phyloP scores from a whole-genome alignment of 1,140 invertebrate genomes.

The Dreissena rostriformis region DNA sequence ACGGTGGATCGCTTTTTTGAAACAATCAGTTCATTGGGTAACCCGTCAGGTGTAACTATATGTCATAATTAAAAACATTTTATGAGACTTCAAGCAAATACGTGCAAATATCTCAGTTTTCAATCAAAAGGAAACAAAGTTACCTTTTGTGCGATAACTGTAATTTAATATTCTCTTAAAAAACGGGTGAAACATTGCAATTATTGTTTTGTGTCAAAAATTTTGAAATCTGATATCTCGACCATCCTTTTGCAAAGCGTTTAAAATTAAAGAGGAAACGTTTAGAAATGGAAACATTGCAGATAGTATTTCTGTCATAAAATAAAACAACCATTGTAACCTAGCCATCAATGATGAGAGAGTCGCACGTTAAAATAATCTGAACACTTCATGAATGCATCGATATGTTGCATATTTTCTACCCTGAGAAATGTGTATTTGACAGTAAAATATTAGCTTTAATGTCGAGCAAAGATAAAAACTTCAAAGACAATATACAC shows the following conservation, averaged over 20 bases:
- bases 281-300: slow-evolving; percentile 33
- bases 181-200: slow-evolving; percentile 51
- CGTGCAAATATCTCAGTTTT: slow-evolving; percentile 46
- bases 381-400: no score
- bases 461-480: no score
- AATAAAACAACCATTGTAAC: slow-evolving; percentile 38
- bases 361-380: no score
- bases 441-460: no score
- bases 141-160: slow-evolving; percentile 43
- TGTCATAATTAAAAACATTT: slow-evolving; percentile 61
- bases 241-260: slow-evolving; percentile 21
- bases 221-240: slow-evolving; percentile 37
- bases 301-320: slow-evolving; percentile 41
- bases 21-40: slow-evolving; percentile 44
- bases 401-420: no score
- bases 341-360: no score
- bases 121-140: slow-evolving; percentile 52
- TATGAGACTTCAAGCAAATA: slow-evolving; percentile 50
- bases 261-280: slow-evolving; percentile 53
- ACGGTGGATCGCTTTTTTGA: slow-evolving; percentile 15
- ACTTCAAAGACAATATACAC: no score
- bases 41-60: slow-evolving; percentile 48
- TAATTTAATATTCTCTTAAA: slow-evolving; percentile 50
- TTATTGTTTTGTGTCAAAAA: slow-evolving; percentile 57
- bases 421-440: no score